Percentiles rank a stretch among this genome's conserved stretches.
Evolutionary conservation across 2,888 invertebrate genomes (phyloP).

Genomic region (Zygaena filipendulae): DNA sequence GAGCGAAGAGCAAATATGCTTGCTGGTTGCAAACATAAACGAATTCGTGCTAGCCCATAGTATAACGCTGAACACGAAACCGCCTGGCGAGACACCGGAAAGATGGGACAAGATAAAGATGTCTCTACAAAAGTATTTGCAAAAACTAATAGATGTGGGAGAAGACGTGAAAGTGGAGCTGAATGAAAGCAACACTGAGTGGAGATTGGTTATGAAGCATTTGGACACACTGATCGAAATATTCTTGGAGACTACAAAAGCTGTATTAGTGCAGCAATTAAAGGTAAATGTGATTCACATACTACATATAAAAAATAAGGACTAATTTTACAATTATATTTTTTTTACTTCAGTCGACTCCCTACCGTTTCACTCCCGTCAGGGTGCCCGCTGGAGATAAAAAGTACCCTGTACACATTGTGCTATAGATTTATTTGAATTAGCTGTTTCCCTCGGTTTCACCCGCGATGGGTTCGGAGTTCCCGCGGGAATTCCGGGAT

Average conservation of each 20-base stretch:
- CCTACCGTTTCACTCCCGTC: too few relatives aligned
- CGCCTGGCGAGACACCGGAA: slow-evolving; percentile 58
- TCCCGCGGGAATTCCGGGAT: too few relatives aligned
- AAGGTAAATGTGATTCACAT: slow-evolving; percentile 55
- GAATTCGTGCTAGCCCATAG: slow-evolving; percentile 68
- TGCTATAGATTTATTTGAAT: too few relatives aligned
- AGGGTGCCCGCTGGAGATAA: too few relatives aligned
- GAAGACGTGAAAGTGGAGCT: slow-evolving; percentile 60
- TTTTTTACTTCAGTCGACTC: too few relatives aligned
- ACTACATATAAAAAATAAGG: too few relatives aligned
- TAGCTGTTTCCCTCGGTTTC: too few relatives aligned
- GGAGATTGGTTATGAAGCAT: slow-evolving; percentile 45
- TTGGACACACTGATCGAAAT: slow-evolving; percentile 62
- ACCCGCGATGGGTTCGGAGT: too few relatives aligned
- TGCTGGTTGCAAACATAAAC: slow-evolving; percentile 64
- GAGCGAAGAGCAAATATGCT: slow-evolving; percentile 53
- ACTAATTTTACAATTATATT: too few relatives aligned
- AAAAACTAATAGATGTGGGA: slow-evolving; percentile 55
- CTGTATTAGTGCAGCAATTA: slow-evolving; percentile 67
- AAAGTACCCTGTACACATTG: too few relatives aligned
- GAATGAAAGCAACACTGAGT: slow-evolving; percentile 50
- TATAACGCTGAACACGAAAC: slow-evolving; percentile 56
- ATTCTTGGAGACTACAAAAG: slow-evolving; percentile 68
- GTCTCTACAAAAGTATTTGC: slow-evolving; percentile 51
- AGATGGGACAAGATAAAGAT: slow-evolving; percentile 61